Evolutionary conservation across 2,113 vertebrate genomes (phyloP).

Genomic region (Ammodytes dubius): DNA sequence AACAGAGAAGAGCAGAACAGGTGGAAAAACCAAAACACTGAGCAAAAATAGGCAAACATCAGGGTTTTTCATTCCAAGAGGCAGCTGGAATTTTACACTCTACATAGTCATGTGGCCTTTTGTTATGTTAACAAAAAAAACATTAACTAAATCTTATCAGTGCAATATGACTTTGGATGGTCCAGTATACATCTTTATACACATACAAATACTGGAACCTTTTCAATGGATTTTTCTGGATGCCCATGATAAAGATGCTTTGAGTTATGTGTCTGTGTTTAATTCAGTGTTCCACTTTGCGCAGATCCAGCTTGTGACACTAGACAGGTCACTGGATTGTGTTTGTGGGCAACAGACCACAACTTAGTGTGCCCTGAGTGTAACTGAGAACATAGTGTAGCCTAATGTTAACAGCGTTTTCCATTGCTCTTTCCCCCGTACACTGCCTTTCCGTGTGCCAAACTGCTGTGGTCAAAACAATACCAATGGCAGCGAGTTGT

Average conservation of each 20-base stretch:
- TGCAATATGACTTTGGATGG: background rate
- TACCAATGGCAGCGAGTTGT: background rate
- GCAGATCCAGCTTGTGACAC: conserved; percentile 15
- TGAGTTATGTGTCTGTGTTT: conserved; percentile 17
- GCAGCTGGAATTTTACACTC: background rate
- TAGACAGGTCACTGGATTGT: conserved; percentile 45
- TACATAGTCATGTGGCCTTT: background rate
- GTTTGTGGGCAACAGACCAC: conserved; percentile 10
- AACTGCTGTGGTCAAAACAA: conserved; percentile 22
- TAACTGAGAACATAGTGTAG: conserved; percentile 11
- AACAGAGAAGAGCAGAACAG: background rate
- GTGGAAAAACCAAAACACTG: background rate
- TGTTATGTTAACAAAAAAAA: background rate
- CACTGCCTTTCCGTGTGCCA: conserved; percentile 5
- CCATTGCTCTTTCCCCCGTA: background rate
- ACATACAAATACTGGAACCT: background rate
- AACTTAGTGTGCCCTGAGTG: conserved; percentile 13
- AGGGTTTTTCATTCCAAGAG: background rate
- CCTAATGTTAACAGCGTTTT: conserved; percentile 22
- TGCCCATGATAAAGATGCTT: background rate
- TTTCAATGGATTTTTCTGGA: background rate
- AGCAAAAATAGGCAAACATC: background rate
- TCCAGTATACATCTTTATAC: background rate
- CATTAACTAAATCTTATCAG: background rate
- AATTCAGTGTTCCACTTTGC: conserved; percentile 10